phyloP scores from a whole-genome alignment of 2,797 vertebrate genomes.

The Anisognathus igniventris region DNA sequence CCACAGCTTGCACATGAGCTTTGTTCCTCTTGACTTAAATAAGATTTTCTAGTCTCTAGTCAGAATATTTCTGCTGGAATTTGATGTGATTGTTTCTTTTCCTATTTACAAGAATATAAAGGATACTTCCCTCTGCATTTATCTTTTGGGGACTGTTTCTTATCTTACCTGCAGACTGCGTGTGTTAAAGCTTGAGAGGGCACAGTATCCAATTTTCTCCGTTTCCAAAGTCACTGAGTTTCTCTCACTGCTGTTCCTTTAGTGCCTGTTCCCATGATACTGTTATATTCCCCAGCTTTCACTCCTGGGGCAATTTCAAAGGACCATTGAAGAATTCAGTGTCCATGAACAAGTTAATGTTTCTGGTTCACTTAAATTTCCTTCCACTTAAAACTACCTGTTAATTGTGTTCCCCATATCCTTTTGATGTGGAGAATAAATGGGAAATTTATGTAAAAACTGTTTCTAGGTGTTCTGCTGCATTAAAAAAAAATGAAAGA shows the following conservation, averaged over 20 bases:
- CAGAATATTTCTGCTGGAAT: neutral
- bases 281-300: neutral
- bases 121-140: neutral
- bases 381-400: neutral
- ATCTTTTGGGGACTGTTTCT: neutral
- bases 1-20: neutral
- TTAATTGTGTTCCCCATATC: neutral
- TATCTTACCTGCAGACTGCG: neutral
- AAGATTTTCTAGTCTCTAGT: neutral
- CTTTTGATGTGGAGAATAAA: neutral
- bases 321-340: neutral
- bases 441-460: neutral
- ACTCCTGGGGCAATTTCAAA: neutral
- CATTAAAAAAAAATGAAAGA: neutral
- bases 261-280: neutral
- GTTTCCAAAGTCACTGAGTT: neutral
- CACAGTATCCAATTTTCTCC: neutral
- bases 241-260: neutral
- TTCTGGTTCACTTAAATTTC: neutral
- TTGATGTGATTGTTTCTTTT: neutral
- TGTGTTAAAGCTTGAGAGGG: neutral
- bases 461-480: neutral
- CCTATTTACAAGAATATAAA: neutral
- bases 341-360: neutral
- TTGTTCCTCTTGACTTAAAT: neutral